phyloP scores from a whole-genome alignment of 2,888 invertebrate genomes.

The Cheilosia pagana region DNA sequence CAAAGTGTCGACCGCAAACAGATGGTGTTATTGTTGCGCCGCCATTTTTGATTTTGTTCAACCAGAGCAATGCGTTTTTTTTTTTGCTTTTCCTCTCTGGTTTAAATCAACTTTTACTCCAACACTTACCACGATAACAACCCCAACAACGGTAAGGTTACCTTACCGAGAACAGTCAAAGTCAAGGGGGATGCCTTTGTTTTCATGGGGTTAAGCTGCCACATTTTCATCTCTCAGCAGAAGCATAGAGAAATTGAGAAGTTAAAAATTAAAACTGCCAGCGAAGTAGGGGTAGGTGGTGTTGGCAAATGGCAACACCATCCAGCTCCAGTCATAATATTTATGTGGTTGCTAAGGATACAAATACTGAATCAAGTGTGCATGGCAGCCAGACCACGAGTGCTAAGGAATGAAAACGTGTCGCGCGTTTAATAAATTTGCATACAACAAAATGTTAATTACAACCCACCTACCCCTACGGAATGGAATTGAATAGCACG shows the following conservation, averaged over 20 bases:
- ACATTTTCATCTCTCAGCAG: slow-evolving; percentile 23
- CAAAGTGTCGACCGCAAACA: slow-evolving; percentile 68
- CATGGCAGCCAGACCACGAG: slow-evolving; percentile 28
- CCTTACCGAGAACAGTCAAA: slow-evolving; percentile 23
- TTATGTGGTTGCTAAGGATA: slow-evolving; percentile 68
- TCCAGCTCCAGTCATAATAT: slow-evolving; percentile 12
- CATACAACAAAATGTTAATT: slow-evolving; percentile 72
- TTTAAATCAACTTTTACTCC: slow-evolving; percentile 67
- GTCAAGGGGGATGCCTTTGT: slow-evolving; percentile 37
- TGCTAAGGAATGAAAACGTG: slow-evolving; percentile 48
- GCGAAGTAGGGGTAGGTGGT: not conserved
- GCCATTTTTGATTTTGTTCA: slow-evolving; percentile 70
- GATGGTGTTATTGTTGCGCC: slow-evolving; percentile 67
- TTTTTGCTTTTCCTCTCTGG: slow-evolving; percentile 2
- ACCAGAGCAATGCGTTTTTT: slow-evolving; percentile 36
- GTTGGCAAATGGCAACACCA: slow-evolving; percentile 38
- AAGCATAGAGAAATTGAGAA: slow-evolving; percentile 46
- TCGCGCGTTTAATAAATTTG: slow-evolving; percentile 66
- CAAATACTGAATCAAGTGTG: slow-evolving; percentile 45
- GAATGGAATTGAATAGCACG: slow-evolving; percentile 44
- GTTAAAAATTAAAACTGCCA: slow-evolving; percentile 59
- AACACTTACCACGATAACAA: slow-evolving; percentile 44
- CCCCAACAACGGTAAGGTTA: not conserved
- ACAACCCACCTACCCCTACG: slow-evolving; percentile 30
- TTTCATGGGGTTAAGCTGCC: slow-evolving; percentile 50